Percentiles rank a stretch among this genome's conserved stretches.
phyloP scores from a whole-genome alignment of 2,113 vertebrate genomes.

The Gallinago paraguaiae region DNA sequence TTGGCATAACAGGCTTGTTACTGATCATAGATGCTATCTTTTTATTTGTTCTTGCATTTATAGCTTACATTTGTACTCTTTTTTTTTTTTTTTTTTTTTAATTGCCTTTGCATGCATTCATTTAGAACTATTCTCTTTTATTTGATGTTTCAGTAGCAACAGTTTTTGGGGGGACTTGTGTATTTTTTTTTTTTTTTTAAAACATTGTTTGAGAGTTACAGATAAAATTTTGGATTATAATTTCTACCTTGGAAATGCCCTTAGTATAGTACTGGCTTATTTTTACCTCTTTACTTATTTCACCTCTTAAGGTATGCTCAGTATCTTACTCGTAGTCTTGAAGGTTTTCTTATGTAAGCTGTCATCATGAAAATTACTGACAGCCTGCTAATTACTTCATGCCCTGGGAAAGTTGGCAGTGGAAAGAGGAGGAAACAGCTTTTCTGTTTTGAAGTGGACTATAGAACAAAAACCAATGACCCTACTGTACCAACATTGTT shows the following conservation, averaged over 20 bases:
- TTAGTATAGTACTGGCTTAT: not conserved
- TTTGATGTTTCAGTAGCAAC: not conserved
- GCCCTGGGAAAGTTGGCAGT: not conserved
- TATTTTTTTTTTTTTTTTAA: not conserved
- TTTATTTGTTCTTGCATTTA: not conserved
- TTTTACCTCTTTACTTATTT: not conserved
- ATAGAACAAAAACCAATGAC: not conserved
- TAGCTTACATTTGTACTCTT: not conserved
- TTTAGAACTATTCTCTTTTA: not conserved
- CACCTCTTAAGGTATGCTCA: not conserved
- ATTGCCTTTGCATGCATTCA: not conserved
- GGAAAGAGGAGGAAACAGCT: not conserved
- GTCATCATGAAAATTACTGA: not conserved
- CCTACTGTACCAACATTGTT: not conserved
- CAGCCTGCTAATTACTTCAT: not conserved
- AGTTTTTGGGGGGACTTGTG: rapidly evolving
- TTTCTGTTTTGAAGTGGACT: not conserved
- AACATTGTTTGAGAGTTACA: not conserved
- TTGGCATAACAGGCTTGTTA: not conserved
- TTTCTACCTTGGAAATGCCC: not conserved
- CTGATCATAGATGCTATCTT: not conserved
- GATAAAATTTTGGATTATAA: not conserved
- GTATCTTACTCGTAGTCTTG: not conserved
- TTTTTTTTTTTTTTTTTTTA: not conserved
- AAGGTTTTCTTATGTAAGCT: not conserved